Conservation (phyloP, 2,113 vertebrate species). For the Phocoena phocoena region DNA sequence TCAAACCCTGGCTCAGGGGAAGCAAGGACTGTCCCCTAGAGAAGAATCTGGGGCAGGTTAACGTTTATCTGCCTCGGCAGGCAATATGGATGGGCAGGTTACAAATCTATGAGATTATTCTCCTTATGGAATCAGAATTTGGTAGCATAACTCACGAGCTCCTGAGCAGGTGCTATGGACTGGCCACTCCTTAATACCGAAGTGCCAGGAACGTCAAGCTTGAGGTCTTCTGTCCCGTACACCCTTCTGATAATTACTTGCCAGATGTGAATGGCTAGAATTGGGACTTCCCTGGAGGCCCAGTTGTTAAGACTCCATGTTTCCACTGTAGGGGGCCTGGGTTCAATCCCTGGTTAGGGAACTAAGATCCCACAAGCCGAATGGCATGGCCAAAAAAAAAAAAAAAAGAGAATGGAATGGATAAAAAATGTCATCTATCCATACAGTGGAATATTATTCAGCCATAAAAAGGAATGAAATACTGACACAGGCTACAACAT, state of each 20-base stretch:
- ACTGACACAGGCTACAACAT: background rate
- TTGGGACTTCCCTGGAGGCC: background rate
- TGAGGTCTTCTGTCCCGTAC: background rate
- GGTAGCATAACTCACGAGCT: background rate
- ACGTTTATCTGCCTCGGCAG: background rate
- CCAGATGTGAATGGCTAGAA: background rate
- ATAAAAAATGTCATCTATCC: background rate
- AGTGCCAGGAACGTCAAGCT: background rate
- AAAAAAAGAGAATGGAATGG: background rate
- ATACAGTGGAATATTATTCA: background rate
- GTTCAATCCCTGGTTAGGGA: background rate
- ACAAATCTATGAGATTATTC: background rate
- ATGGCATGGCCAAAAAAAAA: background rate
- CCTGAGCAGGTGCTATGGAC: background rate
- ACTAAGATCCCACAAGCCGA: background rate
- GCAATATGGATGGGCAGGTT: background rate
- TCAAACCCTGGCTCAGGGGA: background rate
- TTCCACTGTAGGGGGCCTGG: background rate
- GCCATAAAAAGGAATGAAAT: background rate
- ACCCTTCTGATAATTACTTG: background rate
- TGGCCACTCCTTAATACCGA: background rate
- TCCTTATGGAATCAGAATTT: background rate
- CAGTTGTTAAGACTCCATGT: background rate
- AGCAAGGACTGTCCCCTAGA: background rate
- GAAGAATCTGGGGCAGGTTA: background rate